phyloP scores from a whole-genome alignment of 2,113 vertebrate genomes.

The Pollimyrus isidori region DNA sequence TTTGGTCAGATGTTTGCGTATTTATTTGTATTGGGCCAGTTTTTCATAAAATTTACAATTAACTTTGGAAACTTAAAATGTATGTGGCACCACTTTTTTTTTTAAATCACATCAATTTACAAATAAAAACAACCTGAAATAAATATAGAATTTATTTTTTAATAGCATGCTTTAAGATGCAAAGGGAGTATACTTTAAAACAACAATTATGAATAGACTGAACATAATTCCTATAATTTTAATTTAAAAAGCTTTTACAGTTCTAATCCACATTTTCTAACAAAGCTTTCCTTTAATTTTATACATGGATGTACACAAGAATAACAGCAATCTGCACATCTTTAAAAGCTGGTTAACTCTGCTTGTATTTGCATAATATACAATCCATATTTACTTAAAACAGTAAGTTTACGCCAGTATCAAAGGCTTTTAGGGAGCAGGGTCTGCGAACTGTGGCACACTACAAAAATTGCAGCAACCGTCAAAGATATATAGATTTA shows the following conservation, averaged over 20 bases:
- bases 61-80: slow-evolving; percentile 26
- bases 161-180: slow-evolving; percentile 33
- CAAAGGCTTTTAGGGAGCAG: slow-evolving; percentile 59
- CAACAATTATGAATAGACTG: slow-evolving; percentile 32
- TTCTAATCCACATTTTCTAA: slow-evolving; percentile 25
- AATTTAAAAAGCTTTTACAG: slow-evolving; percentile 38
- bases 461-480: slow-evolving; percentile 46
- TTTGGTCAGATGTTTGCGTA: slow-evolving; percentile 17
- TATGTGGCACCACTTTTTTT: slow-evolving; percentile 32
- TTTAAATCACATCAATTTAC: slow-evolving; percentile 28
- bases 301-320: slow-evolving; percentile 26
- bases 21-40: slow-evolving; percentile 35
- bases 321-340: slow-evolving; percentile 45
- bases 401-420: slow-evolving; percentile 41
- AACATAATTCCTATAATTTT: slow-evolving; percentile 35
- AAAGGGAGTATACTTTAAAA: slow-evolving; percentile 31
- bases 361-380: slow-evolving; percentile 60
- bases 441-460: slow-evolving; percentile 63
- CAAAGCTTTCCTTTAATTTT: slow-evolving; percentile 25
- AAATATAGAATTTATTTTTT: slow-evolving; percentile 38
- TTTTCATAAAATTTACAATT: slow-evolving; percentile 33
- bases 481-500: slow-evolving; percentile 43
- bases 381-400: slow-evolving; percentile 47
- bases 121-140: slow-evolving; percentile 32
- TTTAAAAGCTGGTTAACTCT: slow-evolving; percentile 69